Conservation (phyloP, 2,888 invertebrate genomes). For the Latheticus oryzae region DNA sequence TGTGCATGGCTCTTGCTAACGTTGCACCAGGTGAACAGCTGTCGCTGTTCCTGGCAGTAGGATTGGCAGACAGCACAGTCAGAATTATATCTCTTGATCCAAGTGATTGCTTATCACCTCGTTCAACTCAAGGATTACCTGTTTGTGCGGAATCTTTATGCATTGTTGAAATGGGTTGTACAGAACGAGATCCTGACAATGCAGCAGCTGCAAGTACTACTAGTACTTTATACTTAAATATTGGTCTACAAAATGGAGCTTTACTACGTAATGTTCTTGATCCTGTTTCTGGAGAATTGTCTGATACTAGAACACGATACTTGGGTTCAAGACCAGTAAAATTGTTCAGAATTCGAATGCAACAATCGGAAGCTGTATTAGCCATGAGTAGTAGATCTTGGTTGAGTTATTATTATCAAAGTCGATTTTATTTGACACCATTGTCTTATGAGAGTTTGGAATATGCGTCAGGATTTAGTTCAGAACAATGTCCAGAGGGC, state of each 20-base stretch:
- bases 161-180: conserved; percentile 91
- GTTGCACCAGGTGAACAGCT: conserved; percentile 96
- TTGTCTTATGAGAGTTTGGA: conserved; percentile 96
- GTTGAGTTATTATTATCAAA: conserved; percentile 98
- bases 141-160: conserved; percentile 97
- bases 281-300: conserved; percentile 94
- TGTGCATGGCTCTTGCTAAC: conserved; percentile 97
- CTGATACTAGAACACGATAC: conserved; percentile 97
- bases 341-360: conserved; percentile 91
- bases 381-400: conserved; percentile 98
- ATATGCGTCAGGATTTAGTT: conserved; percentile 96
- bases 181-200: conserved; percentile 71
- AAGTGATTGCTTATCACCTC: conserved; percentile 92
- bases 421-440: conserved; percentile 94
- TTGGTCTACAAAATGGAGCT: conserved; percentile 97
- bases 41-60: conserved; percentile 95
- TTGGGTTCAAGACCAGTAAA: conserved; percentile 92
- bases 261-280: conserved; percentile 93
- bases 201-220: conserved; percentile 75
- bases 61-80: conserved; percentile 95
- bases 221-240: conserved; percentile 89
- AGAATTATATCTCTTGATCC: conserved; percentile 98
- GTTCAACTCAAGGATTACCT: conserved; percentile 97
- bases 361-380: conserved; percentile 94
- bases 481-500: conserved; percentile 99